phyloP scores from a whole-genome alignment of 2,888 invertebrate species.

The Timandra comae region DNA sequence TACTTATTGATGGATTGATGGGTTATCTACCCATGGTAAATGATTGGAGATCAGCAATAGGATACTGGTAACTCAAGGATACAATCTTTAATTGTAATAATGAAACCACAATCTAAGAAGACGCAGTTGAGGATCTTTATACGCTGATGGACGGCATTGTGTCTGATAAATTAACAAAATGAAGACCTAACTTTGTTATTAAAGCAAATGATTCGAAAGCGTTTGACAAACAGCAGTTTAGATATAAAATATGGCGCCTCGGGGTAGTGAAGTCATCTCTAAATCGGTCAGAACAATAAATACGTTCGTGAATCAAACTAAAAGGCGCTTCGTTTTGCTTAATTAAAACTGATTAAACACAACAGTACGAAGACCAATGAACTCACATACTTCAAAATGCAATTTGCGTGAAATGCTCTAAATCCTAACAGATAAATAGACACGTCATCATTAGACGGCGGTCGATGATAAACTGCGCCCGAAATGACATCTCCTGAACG shows the following conservation, averaged over 20 bases:
- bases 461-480: slow-evolving; percentile 63
- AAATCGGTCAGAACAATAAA: slow-evolving; percentile 14
- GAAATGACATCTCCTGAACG: slow-evolving; percentile 48
- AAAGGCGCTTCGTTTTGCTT: slow-evolving; percentile 21
- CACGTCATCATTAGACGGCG: slow-evolving; percentile 63
- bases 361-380: slow-evolving; percentile 44
- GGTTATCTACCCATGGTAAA: too few relatives aligned
- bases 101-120: too few relatives aligned
- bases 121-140: too few relatives aligned
- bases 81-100: too few relatives aligned
- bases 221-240: too few relatives aligned
- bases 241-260: background rate
- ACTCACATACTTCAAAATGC: slow-evolving; percentile 51
- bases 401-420: slow-evolving; percentile 52
- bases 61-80: too few relatives aligned
- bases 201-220: too few relatives aligned
- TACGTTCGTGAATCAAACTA: slow-evolving; percentile 22
- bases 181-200: too few relatives aligned
- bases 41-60: too few relatives aligned
- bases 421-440: slow-evolving; percentile 57
- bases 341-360: slow-evolving; percentile 36
- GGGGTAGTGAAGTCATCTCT: slow-evolving; percentile 19
- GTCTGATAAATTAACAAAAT: too few relatives aligned
- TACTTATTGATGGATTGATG: too few relatives aligned
- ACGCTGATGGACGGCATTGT: too few relatives aligned